Evolutionary conservation across 2,797 vertebrate genomes (phyloP), one percentile per base, ranked within the genome.

Genomic region (Tadarida brasiliensis): DNA sequence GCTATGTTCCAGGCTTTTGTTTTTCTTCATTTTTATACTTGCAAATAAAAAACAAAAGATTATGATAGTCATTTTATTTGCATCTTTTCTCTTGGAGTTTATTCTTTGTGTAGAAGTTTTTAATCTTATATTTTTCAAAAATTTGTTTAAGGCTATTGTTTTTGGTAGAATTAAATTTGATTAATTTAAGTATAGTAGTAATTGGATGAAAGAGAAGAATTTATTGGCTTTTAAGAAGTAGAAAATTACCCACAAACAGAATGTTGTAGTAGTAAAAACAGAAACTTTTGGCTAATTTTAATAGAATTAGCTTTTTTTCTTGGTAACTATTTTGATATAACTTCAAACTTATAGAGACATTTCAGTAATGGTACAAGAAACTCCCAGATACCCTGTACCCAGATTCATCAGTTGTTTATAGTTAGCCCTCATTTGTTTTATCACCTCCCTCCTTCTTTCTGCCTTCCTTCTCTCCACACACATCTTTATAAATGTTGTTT

Each of bases 1-100:
- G 99, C 99, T 99, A 95, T 98, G 99, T 99, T 98, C 98, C 98
- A 97, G 98, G 98, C 99, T 99, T 99, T 99, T 99, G 99, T 99
- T 99, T 99, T 98, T 98, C 98, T 97, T 98, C 98, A 97, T 98
- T 99, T 99, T 98, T 98, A 98, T 98, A 98, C 98, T 99, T 97
- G 98, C 98, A 98, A 98, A 98, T 98, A 98, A 98, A 98, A 99
- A 98, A 98, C 99, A 99, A 99, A 99, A 99, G 99, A 99, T 99
- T 98, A 99, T 98, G 98, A 98, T 99, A 98, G 98, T 98, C 98
- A 99, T 99, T 99, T 98, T 98, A 99, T 98, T 99, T 99, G 98
- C 98, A 98, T 98, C 98, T 98, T 98, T 97, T 98, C 98, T 99
- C 98, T 98, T 88, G 97, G 98, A 98, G 98, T 98, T 99, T 98